phyloP scores from a whole-genome alignment of 2,888 invertebrate species.

The Drosophila ezoana region DNA sequence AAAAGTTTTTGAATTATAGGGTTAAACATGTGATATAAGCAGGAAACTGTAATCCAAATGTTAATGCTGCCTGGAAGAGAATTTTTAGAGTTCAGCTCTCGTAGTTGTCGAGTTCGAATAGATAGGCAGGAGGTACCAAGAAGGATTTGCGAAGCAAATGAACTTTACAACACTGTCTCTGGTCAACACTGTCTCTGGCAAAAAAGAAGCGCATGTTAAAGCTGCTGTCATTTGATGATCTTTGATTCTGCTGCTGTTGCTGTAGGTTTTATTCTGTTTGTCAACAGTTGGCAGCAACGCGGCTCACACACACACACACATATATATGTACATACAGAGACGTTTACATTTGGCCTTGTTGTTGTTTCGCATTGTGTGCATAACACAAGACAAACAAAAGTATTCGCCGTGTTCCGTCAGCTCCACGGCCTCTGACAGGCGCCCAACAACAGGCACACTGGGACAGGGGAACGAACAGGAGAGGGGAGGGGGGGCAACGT shows the following conservation, averaged over 20 bases:
- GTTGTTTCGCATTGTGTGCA: conserved; percentile 37
- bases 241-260: conserved; percentile 10
- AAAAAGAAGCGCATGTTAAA: conserved; percentile 15
- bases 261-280: conserved; percentile 45
- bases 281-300: conserved; percentile 52
- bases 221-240: conserved; percentile 7
- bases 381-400: conserved; percentile 34
- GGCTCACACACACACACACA: not conserved
- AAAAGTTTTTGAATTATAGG: no score
- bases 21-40: no score
- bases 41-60: no score
- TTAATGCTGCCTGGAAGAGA: no score
- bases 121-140: not conserved
- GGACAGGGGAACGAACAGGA: conserved; percentile 9
- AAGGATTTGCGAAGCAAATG: not conserved
- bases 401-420: conserved; percentile 34
- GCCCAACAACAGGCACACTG: conserved; percentile 1
- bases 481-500: conserved; percentile 13
- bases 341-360: conserved; percentile 9
- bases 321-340: not conserved
- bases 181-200: no score
- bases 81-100: not conserved
- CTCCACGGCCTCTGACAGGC: conserved; percentile 26
- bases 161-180: not conserved
- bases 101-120: not conserved